Evolutionary conservation across 2,888 invertebrate genomes (phyloP), one percentile per base, ranked within the genome.

Genomic region (Perithous albicinctus): DNA sequence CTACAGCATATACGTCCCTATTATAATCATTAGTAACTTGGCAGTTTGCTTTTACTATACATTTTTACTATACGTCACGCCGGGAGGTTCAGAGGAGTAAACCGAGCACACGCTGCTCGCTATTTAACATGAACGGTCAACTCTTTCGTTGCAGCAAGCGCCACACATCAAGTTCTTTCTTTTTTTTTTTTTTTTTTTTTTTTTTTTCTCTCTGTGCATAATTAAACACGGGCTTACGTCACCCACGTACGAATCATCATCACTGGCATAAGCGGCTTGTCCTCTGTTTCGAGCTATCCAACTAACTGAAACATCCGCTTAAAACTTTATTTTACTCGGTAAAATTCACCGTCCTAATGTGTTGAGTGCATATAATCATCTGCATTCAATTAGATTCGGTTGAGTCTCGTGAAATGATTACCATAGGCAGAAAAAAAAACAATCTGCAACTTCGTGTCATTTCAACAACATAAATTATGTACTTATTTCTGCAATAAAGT

Each of bases 141-240:
- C 66, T 66, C 66, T 63, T 74, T 48, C 38, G 23, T 38, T 41
- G 63, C 48, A 63, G 63, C 63, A 38, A 38, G 51, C 78, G 48
- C 59, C 66, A 61, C 76, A 20, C 7, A 41, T 41, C 23, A 23
- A 18, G 51, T 67, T 59, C 38, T 77, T 69, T 69, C 38, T 61
- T 61, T 81, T 69, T 56, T n/a, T 67, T 59, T 29, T 77, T 69
- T 69, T 29, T 61, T 61, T 81, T 69, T 56, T 67, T 59, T 29
- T 77, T 69, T 69, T 29, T 61, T 61, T 81, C 64, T 56, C 74
- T 67, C 32, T 43, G 64, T 61, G 69, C 69, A 81, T 78, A 78
- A 74, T 81, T 81, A 74, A n/a, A 48, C 23, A 38, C 38, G 29
- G n/a, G 74, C 73, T 78, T 78, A 78, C 81, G 81, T 81, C 81